Evolutionary conservation across 23 tunicate species (phyloP).

Genomic region (Clavelina lepadiformis): DNA sequence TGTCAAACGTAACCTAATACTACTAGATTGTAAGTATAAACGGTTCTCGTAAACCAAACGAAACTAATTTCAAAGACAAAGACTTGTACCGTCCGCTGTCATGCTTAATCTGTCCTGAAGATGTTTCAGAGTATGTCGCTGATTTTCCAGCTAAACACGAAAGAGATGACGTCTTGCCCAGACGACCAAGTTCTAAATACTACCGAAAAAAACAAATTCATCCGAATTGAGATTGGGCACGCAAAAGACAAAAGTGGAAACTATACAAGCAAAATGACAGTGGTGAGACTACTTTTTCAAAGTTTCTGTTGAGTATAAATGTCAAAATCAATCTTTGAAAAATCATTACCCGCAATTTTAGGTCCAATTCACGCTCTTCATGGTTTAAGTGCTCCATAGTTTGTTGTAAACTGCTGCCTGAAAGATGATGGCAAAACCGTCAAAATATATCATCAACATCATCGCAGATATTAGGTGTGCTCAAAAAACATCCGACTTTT

Average conservation of each 20-base stretch:
- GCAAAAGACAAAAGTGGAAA: too few species aligned
- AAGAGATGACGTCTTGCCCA: conserved; percentile 2
- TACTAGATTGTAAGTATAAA: too few species aligned
- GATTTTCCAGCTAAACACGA: conserved; percentile 2
- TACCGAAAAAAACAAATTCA: background rate
- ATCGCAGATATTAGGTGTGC: too few species aligned
- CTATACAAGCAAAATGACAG: too few species aligned
- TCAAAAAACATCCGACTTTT: too few species aligned
- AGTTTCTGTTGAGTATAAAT: background rate
- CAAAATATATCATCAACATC: too few species aligned
- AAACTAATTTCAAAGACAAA: too few species aligned
- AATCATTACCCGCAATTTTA: conserved; percentile 45
- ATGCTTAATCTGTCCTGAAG: background rate
- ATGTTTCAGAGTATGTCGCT: background rate
- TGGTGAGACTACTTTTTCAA: background rate
- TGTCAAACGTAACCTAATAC: too few species aligned
- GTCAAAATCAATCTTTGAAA: background rate
- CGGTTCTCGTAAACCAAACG: too few species aligned
- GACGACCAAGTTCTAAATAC: conserved; percentile 57
- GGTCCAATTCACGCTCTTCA: conserved; percentile 77
- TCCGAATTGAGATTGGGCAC: background rate
- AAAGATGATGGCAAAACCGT: too few species aligned
- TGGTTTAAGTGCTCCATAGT: conserved; percentile 86
- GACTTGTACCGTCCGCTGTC: too few species aligned
- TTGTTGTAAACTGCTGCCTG: too few species aligned